phyloP scores from a whole-genome alignment of 2,888 invertebrate species.

The Agonopterix alstromeriana region DNA sequence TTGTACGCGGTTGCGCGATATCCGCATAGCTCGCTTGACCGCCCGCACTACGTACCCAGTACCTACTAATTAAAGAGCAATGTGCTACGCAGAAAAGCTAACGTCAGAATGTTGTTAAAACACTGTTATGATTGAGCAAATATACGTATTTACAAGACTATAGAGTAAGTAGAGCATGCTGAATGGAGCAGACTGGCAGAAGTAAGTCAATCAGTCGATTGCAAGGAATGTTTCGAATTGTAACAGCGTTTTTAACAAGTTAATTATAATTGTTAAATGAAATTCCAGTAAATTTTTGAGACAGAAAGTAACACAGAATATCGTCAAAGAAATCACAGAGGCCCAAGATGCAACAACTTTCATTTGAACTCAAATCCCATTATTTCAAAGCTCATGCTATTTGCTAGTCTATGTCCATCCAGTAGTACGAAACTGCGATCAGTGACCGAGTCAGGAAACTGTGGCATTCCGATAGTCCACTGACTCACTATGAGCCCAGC shows the following conservation, averaged over 20 bases:
- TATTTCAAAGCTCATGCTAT: constrained; percentile 4
- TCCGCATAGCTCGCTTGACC: constrained; percentile 61
- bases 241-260: background rate
- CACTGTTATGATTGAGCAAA: constrained; percentile 1
- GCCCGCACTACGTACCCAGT: constrained; percentile 14
- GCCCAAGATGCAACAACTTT: no score
- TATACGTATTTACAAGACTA: background rate
- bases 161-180: background rate
- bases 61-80: constrained; percentile 10
- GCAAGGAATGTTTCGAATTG: background rate
- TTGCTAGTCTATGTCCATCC: background rate
- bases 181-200: no score
- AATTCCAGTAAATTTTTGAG: no score
- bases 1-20: constrained; percentile 52
- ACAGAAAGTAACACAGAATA: no score
- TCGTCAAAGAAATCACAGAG: no score
- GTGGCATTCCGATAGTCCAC: constrained; percentile 44
- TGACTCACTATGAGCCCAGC: constrained; percentile 27
- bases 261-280: background rate
- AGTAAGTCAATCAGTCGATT: no score
- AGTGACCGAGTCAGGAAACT: constrained; percentile 48
- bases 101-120: background rate
- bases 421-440: constrained; percentile 18
- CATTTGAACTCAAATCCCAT: background rate
- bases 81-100: constrained; percentile 8